Evolutionary conservation across 2,113 vertebrate species (phyloP).

Genomic region (Menidia beryllina): DNA sequence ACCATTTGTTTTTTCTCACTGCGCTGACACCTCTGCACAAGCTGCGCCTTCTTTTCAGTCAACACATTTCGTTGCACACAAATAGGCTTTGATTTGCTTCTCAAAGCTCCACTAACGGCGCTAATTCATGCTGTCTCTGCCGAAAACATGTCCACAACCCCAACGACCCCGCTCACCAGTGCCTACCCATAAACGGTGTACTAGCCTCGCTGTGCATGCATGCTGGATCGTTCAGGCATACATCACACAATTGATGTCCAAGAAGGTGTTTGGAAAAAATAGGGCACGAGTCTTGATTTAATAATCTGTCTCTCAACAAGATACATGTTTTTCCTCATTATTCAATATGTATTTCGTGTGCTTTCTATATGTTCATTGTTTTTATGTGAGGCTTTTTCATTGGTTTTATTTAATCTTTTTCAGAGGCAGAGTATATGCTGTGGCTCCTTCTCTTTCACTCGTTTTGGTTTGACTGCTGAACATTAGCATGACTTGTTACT

Average conservation of each 20-base stretch:
- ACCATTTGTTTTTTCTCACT: slow-evolving; percentile 2
- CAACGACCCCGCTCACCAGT: slow-evolving; percentile 31
- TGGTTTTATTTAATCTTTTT: slow-evolving; percentile 25
- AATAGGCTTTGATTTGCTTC: not conserved
- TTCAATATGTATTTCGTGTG: slow-evolving; percentile 7
- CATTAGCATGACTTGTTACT: slow-evolving; percentile 29
- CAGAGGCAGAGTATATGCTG: slow-evolving; percentile 24
- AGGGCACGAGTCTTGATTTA: slow-evolving; percentile 20
- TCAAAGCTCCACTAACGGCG: slow-evolving; percentile 8
- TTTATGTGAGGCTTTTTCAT: not conserved
- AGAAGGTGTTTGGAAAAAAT: slow-evolving; percentile 34
- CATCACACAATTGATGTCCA: slow-evolving; percentile 43
- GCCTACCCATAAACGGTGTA: slow-evolving; percentile 30
- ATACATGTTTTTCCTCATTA: slow-evolving; percentile 9
- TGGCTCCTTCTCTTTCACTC: slow-evolving; percentile 23
- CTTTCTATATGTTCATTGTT: slow-evolving; percentile 19
- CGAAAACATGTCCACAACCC: slow-evolving; percentile 32
- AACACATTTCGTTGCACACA: slow-evolving; percentile 14
- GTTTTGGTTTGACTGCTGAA: slow-evolving; percentile 46
- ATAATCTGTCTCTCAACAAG: slow-evolving; percentile 13
- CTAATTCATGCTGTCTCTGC: not conserved
- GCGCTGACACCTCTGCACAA: slow-evolving; percentile 16
- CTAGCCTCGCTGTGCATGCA: slow-evolving; percentile 43
- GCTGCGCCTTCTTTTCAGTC: not conserved
- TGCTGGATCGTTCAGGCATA: slow-evolving; percentile 23